phyloP scores from a whole-genome alignment of 2,797 vertebrate species.

The Halcyon chelicuti region DNA sequence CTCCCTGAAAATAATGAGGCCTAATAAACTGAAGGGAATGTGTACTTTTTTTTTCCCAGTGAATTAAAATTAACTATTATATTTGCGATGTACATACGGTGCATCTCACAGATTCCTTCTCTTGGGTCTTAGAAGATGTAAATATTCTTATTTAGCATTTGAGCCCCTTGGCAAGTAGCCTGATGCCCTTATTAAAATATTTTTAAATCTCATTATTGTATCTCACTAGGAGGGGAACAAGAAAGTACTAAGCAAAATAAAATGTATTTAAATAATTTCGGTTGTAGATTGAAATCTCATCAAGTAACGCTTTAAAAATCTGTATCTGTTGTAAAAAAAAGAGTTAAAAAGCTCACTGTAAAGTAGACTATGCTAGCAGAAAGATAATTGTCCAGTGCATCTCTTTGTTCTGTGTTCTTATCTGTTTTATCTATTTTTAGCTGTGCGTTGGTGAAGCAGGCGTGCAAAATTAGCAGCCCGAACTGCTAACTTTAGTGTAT shows the following conservation, averaged over 20 bases:
- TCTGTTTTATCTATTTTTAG: constrained; percentile 56
- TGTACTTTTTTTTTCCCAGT: not conserved
- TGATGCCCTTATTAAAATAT: constrained; percentile 13
- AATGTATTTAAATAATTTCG: not conserved
- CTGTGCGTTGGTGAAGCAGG: not conserved
- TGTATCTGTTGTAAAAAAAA: not conserved
- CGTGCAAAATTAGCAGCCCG: constrained; percentile 32
- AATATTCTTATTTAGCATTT: constrained; percentile 37
- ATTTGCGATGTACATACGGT: not conserved
- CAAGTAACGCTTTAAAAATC: not conserved
- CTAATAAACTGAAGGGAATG: constrained; percentile 1
- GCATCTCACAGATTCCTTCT: not conserved
- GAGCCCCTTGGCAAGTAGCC: constrained; percentile 29
- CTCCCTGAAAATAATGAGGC: constrained; percentile 14
- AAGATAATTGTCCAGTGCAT: constrained; percentile 40
- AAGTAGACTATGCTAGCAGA: not conserved
- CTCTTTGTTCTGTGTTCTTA: constrained; percentile 48
- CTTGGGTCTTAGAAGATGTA: constrained; percentile 13
- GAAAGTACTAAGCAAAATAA: not conserved
- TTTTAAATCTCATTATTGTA: constrained; percentile 12
- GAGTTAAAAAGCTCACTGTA: not conserved
- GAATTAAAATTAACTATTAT: not conserved
- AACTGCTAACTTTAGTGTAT: constrained; percentile 22
- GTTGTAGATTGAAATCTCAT: not conserved
- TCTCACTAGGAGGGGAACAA: not conserved